Conservation (phyloP, 2,888 invertebrate genomes). For the Hartigia nigra region DNA sequence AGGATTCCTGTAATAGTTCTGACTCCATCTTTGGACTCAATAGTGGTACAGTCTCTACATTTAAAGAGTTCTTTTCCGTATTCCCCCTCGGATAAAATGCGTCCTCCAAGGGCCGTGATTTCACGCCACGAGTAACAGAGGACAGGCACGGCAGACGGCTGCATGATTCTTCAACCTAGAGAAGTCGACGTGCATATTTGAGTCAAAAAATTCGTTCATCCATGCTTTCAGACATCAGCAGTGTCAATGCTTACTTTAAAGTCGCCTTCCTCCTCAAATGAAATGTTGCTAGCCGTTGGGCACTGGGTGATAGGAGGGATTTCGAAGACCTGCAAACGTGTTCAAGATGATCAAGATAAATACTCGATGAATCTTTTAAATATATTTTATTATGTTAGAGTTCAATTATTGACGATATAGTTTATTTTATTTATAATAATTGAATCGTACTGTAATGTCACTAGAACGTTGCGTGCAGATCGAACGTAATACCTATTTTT, state of each 20-base stretch:
- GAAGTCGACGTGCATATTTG: conserved; percentile 13
- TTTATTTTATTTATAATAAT: neutral
- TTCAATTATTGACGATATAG: neutral
- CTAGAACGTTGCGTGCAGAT: neutral
- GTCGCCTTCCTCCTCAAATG: conserved; percentile 59
- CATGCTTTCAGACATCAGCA: neutral
- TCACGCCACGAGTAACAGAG: conserved; percentile 64
- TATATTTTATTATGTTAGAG: neutral
- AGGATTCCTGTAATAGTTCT: conserved; percentile 41
- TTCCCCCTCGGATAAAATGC: conserved; percentile 25
- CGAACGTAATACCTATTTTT: neutral
- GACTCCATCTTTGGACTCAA: conserved; percentile 52
- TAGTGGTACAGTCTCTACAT: conserved; percentile 45
- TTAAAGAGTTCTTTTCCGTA: conserved; percentile 36
- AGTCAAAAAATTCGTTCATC: neutral
- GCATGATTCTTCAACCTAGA: conserved; percentile 56
- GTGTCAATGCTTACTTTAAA: conserved; percentile 50
- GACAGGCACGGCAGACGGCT: conserved; percentile 49
- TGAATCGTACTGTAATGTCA: neutral
- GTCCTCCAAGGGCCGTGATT: conserved; percentile 39
- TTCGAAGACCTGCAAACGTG: conserved; percentile 51
- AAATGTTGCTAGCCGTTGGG: conserved; percentile 64
- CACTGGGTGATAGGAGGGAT: conserved; percentile 62
- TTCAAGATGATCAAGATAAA: conserved; percentile 10
- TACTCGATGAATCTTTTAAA: neutral